These are phyloP conservation scores for Pungitius pungitius DNA, from an alignment of 2,113 vertebrate species.

Conservation along the genomic window DNA sequence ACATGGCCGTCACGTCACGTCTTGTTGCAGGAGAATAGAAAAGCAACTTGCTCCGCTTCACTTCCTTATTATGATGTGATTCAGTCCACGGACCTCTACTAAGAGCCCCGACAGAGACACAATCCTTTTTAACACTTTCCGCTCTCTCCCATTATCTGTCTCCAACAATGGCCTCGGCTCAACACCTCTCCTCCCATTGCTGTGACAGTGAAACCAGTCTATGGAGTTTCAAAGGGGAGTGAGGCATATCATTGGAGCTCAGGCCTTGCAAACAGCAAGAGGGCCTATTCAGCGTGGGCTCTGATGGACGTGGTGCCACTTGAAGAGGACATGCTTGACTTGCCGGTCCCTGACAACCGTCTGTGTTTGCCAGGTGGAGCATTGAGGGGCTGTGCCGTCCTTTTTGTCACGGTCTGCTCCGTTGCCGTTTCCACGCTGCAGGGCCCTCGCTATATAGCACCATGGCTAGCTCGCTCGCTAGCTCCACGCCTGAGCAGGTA, in stretches of 20 bases:
- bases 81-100: constrained; percentile 78
- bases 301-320: constrained; percentile 86
- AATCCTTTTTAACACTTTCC: constrained; percentile 81
- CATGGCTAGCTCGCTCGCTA: constrained; percentile 71
- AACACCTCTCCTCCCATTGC: constrained; percentile 73
- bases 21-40: constrained; percentile 74
- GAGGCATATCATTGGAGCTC: constrained; percentile 86
- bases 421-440: constrained; percentile 74
- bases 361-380: constrained; percentile 87
- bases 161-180: constrained; percentile 75
- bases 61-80: constrained; percentile 85
- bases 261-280: constrained; percentile 80
- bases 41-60: constrained; percentile 70
- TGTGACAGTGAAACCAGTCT: constrained; percentile 80
- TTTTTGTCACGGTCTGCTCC: constrained; percentile 78
- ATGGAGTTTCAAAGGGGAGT: constrained; percentile 79
- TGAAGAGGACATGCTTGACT: constrained; percentile 92
- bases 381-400: constrained; percentile 82
- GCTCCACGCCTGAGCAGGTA: constrained; percentile 82
- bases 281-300: constrained; percentile 82
- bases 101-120: constrained; percentile 80
- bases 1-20: constrained; percentile 70
- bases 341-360: constrained; percentile 89
- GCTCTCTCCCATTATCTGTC: constrained; percentile 74
- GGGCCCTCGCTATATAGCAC: constrained; percentile 75